These are phyloP conservation scores for Nomada ruficornis DNA, from an alignment of 2,888 invertebrate genomes.

Conservation along the genomic window DNA sequence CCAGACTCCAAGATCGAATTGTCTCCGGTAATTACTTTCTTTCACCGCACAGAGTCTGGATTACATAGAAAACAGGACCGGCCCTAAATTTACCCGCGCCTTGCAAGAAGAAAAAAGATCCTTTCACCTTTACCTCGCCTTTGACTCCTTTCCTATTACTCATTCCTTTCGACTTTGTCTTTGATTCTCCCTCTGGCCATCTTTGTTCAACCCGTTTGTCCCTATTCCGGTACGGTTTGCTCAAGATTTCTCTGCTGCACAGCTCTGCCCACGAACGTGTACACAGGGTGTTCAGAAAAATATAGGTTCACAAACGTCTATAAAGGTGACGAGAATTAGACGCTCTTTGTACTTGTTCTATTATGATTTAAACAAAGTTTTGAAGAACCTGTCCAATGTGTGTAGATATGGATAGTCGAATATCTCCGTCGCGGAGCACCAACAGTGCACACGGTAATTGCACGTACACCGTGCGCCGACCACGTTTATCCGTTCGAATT, in stretches of 20 bases:
- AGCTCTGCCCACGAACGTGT: no score
- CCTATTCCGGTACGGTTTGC: neutral
- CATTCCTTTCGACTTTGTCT: neutral
- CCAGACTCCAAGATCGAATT: constrained; percentile 42
- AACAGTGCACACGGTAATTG: constrained; percentile 37
- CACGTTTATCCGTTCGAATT: constrained; percentile 51
- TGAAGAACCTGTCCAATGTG: no score
- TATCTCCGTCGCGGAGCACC: neutral
- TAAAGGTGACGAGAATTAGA: no score
- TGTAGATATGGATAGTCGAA: no score
- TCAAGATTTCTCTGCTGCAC: no score
- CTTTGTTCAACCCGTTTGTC: no score
- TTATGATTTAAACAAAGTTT: no score
- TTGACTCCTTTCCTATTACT: neutral
- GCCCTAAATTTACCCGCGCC: neutral
- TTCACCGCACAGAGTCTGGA: constrained; percentile 18
- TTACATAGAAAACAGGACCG: constrained; percentile 7
- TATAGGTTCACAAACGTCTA: no score
- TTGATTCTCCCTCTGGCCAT: neutral
- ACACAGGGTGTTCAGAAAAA: no score
- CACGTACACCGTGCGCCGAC: constrained; percentile 13
- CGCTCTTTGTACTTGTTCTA: no score
- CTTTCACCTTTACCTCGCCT: neutral
- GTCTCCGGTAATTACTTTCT: constrained; percentile 65
- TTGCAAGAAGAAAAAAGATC: neutral